phyloP scores from a whole-genome alignment of 1,140 invertebrate species.

The Tetraneura akinire region DNA sequence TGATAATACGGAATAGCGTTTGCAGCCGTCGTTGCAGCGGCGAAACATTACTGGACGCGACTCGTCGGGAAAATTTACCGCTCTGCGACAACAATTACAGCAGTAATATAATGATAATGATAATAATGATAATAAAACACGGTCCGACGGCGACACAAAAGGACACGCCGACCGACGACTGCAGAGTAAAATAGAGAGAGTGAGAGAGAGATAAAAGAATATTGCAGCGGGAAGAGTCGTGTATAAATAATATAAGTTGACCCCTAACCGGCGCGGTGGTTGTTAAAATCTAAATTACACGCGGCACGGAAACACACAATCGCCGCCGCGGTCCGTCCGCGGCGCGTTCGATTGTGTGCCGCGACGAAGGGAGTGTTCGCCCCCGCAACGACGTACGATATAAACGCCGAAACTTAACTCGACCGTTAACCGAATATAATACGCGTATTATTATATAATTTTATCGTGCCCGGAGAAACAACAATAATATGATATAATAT shows the following conservation, averaged over 20 bases:
- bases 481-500: too few species aligned
- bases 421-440: too few species aligned
- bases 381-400: not conserved
- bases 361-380: too few species aligned
- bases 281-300: conserved; percentile 35
- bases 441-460: too few species aligned
- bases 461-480: too few species aligned
- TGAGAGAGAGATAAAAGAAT: not conserved
- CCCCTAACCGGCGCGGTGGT: not conserved
- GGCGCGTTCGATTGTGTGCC: not conserved
- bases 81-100: not conserved
- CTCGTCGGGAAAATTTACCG: too few species aligned
- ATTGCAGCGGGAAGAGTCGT: not conserved
- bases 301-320: not conserved
- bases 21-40: not conserved
- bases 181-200: too few species aligned
- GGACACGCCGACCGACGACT: not conserved
- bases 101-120: not conserved
- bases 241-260: conserved; percentile 3
- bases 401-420: not conserved
- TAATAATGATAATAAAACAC: not conserved
- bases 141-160: conserved; percentile 1
- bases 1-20: not conserved
- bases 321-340: too few species aligned
- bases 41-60: too few species aligned